Evolutionary conservation across 2,888 invertebrate genomes (phyloP).

Genomic region (Ophioninae sp.): DNA sequence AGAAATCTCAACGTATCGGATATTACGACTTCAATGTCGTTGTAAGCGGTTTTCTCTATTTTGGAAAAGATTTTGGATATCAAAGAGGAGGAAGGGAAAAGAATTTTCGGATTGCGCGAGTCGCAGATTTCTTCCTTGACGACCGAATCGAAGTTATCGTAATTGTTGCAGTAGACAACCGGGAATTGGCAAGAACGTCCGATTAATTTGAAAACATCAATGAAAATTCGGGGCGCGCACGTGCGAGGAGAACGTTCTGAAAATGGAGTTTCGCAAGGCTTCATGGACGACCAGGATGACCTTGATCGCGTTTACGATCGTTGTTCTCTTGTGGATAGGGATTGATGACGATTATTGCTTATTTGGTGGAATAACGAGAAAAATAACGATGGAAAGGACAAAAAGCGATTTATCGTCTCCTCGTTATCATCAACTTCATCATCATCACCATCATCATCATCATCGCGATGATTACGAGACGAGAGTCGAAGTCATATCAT

Average conservation of each 20-base stretch:
- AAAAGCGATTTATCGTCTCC: slow-evolving; percentile 53
- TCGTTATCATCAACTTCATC: background rate
- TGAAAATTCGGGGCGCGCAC: slow-evolving; percentile 34
- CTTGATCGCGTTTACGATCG: slow-evolving; percentile 66
- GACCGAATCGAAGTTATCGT: too few relatives aligned
- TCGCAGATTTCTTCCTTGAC: too few relatives aligned
- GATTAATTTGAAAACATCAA: background rate
- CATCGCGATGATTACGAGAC: slow-evolving; percentile 53
- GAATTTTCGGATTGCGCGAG: too few relatives aligned
- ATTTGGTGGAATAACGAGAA: slow-evolving; percentile 70
- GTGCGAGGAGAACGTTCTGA: slow-evolving; percentile 9
- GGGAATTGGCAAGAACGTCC: too few relatives aligned
- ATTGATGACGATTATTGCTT: slow-evolving; percentile 73
- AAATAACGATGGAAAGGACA: slow-evolving; percentile 66
- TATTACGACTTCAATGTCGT: too few relatives aligned
- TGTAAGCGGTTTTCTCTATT: too few relatives aligned
- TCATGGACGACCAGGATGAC: slow-evolving; percentile 64
- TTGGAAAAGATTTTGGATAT: too few relatives aligned
- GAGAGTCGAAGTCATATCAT: slow-evolving; percentile 70
- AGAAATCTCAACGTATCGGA: too few relatives aligned
- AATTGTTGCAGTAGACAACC: too few relatives aligned
- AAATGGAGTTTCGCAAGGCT: slow-evolving; percentile 66
- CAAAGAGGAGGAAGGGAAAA: too few relatives aligned
- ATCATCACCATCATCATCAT: background rate
- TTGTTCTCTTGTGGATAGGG: slow-evolving; percentile 72